Conservation (phyloP, 2,113 vertebrate species). For the Pogonocichla stellata region DNA sequence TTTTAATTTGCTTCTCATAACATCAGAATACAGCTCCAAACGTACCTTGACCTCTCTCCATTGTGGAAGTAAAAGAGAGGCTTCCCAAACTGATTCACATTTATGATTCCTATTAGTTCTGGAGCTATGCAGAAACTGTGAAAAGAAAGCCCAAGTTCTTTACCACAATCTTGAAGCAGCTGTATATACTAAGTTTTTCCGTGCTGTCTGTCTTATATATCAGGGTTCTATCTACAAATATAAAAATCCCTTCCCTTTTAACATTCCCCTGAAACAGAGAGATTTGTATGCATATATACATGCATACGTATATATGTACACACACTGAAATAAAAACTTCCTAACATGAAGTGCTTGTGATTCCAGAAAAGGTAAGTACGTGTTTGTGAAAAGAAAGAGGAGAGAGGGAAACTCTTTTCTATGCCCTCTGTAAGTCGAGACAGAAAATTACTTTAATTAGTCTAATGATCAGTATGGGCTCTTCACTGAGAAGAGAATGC, state of each 20-base stretch:
- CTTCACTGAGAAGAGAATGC: background rate
- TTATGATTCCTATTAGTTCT: background rate
- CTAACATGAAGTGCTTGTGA: background rate
- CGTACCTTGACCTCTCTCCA: fast-evolving
- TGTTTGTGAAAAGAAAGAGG: background rate
- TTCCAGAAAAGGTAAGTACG: background rate
- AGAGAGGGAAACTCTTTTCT: background rate
- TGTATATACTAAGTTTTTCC: background rate
- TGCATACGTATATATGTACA: too few species aligned
- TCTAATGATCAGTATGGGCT: background rate
- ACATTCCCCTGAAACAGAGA: background rate
- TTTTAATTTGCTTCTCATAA: background rate
- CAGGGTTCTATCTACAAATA: background rate
- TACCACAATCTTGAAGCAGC: background rate
- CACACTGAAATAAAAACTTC: background rate
- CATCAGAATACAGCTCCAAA: background rate
- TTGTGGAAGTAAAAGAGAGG: background rate
- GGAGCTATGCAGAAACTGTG: background rate
- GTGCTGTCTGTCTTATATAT: background rate
- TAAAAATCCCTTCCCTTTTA: background rate
- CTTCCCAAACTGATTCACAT: background rate
- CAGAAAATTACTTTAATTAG: background rate
- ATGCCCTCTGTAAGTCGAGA: background rate
- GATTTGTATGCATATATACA: background rate
- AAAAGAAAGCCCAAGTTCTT: background rate